Base-by-base conservation (phyloP, 2,113 vertebrate genomes). In the Morone chrysops region DNA sequence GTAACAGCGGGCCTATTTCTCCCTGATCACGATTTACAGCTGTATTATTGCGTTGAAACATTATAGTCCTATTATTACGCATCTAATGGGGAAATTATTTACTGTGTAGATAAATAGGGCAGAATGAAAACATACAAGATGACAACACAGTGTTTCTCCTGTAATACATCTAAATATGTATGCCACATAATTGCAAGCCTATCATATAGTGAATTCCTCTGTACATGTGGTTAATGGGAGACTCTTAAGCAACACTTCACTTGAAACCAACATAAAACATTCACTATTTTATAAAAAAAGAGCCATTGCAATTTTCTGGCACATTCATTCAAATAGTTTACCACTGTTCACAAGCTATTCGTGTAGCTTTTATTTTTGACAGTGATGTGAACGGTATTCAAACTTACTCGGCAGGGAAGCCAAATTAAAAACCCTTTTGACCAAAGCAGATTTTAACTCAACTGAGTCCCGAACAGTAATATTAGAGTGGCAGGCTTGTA, bases 341-440 rank as follows among this genome's bases (percentile, higher is more conserved):
- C 80, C 70, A 87, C 90, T 91, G 86, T 91, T 89, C 79, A 13
- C 50, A 50, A 83, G 61, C 63, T 78, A 86, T 86, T 92, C 81
- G 83, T 75, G 60, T 51, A 74, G 72, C 73, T 60, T 86, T 85
- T 51, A 85, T 80, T 90, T 91, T 71, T 90, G 89, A 92, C 88
- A 90, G 76, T 80, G 14, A 81, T 80, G 45, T 91, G 90, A 91
- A 84, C 76, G 48, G 63, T 88, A 68, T 90, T 93, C 73, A 87
- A 90, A 89, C 82, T 62, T 79, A 80, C 83, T 50, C 90, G 1
- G 86, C 83, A 59, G 89, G 87, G 86, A 66, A 53, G 82, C 74
- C 70, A 80, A 81, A 87, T 91, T 82, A 91, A 83, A 90, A 90
- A 25, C 53, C 40, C 75, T 50, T 40, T 89, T 92, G 89, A 90